Base-by-base conservation (phyloP, 1,140 invertebrate species). In the Trichoplusia ni region DNA sequence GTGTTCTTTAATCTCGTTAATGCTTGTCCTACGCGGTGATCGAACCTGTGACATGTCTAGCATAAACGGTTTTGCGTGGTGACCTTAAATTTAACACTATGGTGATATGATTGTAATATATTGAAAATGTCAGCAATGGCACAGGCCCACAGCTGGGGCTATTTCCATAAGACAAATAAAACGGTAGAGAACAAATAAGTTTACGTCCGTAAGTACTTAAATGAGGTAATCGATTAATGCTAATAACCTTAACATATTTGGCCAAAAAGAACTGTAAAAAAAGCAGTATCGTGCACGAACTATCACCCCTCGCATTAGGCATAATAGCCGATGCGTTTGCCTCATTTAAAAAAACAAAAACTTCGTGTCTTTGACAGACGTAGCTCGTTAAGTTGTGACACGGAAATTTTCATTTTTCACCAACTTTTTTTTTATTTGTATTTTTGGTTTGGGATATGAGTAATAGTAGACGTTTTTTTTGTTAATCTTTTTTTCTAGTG, bases 391-490 rank as follows among this genome's bases (percentile, higher is more conserved):
- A 56, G 51, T 49, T 23, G 40, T 60, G 64, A 71, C 71, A 81
- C 64, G 56, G 67, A 69, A 71, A 69, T 71, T 73, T 75, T 73
- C 67, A 71, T 71, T 76, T 79, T 73, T 77, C 71, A 74, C 64
- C 58, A 77, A 75, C 63, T 68, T 78, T 75, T 27, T 2, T 37
- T 18, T 21, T 35, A n/a, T 35, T 53, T 53, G 11, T 47, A n/a
- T 13, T 64, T 51, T 44, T 21, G 6, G 33, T 56, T 71, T 79
- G n/a, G n/a, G n/a, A n/a, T n/a, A n/a, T n/a, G 74, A 81, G 69
- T 77, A 69, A 79, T 81, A 42, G 51, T 56, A 61, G 69, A 76
- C 69, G 76, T 80, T n/a, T 76, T 74, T 67, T 49, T 35, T 29
- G 38, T 38, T 14, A 69, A 68, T 54, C 54, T 53, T 8, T 25